These are phyloP conservation scores for Epinephelus awoara DNA, from an alignment of 2,797 vertebrate species.

Conservation along the genomic window DNA sequence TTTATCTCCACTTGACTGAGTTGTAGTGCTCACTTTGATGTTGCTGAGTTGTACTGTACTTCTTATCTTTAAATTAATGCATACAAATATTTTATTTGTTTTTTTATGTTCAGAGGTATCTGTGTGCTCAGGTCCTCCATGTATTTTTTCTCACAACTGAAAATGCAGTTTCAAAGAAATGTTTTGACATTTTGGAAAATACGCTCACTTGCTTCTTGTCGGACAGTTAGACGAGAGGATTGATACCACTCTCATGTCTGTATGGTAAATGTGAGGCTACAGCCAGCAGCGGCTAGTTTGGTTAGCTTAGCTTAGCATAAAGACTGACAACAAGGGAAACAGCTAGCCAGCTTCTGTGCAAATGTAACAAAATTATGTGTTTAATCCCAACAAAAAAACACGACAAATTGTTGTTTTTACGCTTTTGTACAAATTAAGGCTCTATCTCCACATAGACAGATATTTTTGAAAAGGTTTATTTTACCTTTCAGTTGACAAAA, in stretches of 20 bases:
- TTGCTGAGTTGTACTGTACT: constrained; percentile 1
- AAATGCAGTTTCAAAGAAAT: neutral
- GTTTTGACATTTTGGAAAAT: neutral
- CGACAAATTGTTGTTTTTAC: too few relatives aligned
- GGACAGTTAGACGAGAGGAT: neutral
- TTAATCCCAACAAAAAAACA: too few relatives aligned
- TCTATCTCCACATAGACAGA: too few relatives aligned
- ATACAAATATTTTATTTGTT: neutral
- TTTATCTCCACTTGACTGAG: constrained; percentile 51
- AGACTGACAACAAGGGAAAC: too few relatives aligned
- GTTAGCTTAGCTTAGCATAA: too few relatives aligned
- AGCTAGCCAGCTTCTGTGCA: too few relatives aligned
- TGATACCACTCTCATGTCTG: neutral
- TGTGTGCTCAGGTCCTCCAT: neutral
- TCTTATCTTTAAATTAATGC: neutral
- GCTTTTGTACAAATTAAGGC: too few relatives aligned
- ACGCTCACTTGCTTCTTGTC: neutral
- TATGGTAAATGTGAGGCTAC: neutral
- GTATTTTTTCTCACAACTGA: neutral
- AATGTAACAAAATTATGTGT: too few relatives aligned
- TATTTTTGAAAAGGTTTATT: too few relatives aligned
- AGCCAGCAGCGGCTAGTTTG: too few relatives aligned
- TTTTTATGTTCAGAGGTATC: neutral
- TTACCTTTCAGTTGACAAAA: too few relatives aligned
- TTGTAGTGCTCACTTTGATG: constrained; percentile 57